Conservation (phyloP, 2,113 vertebrate species). For the Phalacrocorax carbo region DNA sequence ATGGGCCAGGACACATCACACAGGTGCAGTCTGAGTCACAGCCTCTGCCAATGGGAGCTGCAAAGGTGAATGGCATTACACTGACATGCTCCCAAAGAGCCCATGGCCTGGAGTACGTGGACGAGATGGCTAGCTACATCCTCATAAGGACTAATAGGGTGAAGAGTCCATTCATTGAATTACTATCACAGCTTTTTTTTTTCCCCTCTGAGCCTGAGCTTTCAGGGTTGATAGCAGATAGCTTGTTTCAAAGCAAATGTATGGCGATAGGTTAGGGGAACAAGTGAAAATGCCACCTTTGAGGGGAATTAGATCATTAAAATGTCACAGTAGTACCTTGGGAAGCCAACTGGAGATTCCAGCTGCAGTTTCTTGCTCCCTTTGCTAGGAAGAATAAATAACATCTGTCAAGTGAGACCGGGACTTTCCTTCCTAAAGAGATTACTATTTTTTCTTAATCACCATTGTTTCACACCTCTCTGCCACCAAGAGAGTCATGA, state of each 20-base stretch:
- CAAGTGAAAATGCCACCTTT: slow-evolving; percentile 47
- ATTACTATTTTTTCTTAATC: background rate
- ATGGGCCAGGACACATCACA: background rate
- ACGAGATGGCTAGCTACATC: background rate
- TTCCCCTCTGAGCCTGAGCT: background rate
- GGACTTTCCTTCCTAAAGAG: background rate
- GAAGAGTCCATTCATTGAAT: background rate
- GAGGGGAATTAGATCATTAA: slow-evolving; percentile 49
- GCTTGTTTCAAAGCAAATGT: background rate
- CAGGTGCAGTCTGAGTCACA: background rate
- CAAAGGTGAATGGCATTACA: background rate
- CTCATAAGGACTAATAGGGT: background rate
- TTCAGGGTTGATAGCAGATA: slow-evolving; percentile 2
- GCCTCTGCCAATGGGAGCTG: background rate
- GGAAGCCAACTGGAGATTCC: slow-evolving; percentile 28
- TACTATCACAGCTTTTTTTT: background rate
- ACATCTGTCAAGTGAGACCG: background rate
- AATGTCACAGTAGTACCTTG: slow-evolving; percentile 21
- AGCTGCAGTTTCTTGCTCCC: background rate
- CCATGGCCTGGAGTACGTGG: rapidly evolving
- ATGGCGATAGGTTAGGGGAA: slow-evolving; percentile 2
- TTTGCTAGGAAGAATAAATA: slow-evolving; percentile 24
- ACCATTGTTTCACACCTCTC: background rate
- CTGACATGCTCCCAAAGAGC: background rate
- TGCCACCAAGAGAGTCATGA: background rate